phyloP scores from a whole-genome alignment of 2,797 vertebrate species.

The Muscicapa striata region DNA sequence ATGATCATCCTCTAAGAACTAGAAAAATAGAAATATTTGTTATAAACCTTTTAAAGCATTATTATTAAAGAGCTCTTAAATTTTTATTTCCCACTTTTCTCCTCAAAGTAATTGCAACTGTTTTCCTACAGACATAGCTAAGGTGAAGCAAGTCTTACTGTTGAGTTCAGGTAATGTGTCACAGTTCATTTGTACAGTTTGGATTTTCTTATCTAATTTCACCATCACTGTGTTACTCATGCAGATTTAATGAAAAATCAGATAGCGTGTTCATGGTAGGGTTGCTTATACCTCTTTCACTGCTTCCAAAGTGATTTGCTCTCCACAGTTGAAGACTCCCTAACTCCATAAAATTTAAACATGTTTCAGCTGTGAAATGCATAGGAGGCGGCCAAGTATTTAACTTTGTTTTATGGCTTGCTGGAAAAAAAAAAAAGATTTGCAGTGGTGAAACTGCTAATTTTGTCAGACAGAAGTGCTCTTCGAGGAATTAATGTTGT shows the following conservation, averaged over 20 bases:
- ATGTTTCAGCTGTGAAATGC: not conserved
- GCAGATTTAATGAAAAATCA: not conserved
- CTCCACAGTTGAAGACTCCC: not conserved
- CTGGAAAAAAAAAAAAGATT: not conserved
- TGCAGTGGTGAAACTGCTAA: not conserved
- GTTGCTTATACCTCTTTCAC: not conserved
- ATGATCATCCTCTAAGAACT: not conserved
- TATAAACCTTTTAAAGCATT: not conserved
- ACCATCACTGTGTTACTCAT: not conserved
- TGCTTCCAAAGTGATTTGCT: not conserved
- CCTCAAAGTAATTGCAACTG: not conserved
- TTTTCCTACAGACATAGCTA: not conserved
- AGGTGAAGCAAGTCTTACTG: not conserved
- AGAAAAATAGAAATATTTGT: not conserved
- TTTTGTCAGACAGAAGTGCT: not conserved
- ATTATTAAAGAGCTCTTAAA: not conserved
- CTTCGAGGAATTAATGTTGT: not conserved
- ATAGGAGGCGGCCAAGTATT: not conserved
- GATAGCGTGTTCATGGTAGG: accelerated
- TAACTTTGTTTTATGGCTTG: not conserved
- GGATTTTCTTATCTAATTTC: not conserved
- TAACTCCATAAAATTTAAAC: not conserved
- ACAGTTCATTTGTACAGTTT: not conserved
- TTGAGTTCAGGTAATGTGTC: not conserved
- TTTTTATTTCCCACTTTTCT: not conserved